Evolutionary conservation across 2,888 invertebrate genomes (phyloP).

Genomic region (Neocrepidodera transversa): DNA sequence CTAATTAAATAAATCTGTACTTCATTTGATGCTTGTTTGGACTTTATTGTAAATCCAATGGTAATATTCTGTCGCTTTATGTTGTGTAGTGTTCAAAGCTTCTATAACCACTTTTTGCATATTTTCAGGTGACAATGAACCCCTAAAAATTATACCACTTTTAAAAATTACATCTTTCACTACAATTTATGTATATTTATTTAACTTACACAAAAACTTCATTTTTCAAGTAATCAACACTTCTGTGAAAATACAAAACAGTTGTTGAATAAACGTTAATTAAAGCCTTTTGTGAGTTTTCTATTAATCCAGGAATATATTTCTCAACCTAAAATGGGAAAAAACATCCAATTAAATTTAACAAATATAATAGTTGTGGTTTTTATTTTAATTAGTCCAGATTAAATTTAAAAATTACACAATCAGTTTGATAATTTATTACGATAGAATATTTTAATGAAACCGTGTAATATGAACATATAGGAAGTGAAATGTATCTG

Average conservation of each 20-base stretch:
- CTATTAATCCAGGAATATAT: slow-evolving; percentile 75
- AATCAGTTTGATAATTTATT: too few relatives aligned
- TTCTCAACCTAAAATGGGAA: slow-evolving; percentile 66
- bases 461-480: too few relatives aligned
- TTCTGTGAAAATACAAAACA: slow-evolving; percentile 63
- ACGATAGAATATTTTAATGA: too few relatives aligned
- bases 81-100: slow-evolving; percentile 73
- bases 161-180: neutral
- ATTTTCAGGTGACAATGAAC: slow-evolving; percentile 79
- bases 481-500: too few relatives aligned
- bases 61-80: slow-evolving; percentile 72
- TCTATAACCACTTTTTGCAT: slow-evolving; percentile 72
- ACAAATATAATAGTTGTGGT: too few relatives aligned
- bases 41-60: slow-evolving; percentile 82
- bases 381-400: too few relatives aligned
- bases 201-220: slow-evolving; percentile 81
- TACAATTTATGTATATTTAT: neutral
- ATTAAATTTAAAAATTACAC: too few relatives aligned
- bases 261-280: slow-evolving; percentile 62
- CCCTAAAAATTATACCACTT: slow-evolving; percentile 63
- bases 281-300: slow-evolving; percentile 64
- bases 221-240: slow-evolving; percentile 70
- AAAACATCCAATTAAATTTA: neutral
- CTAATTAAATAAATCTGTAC: slow-evolving; percentile 17
- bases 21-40: slow-evolving; percentile 61